Percentiles rank a stretch among this genome's conserved stretches.
These are phyloP conservation scores for Chauna torquata DNA, from an alignment of 2,113 vertebrate genomes.

Conservation along the genomic window DNA sequence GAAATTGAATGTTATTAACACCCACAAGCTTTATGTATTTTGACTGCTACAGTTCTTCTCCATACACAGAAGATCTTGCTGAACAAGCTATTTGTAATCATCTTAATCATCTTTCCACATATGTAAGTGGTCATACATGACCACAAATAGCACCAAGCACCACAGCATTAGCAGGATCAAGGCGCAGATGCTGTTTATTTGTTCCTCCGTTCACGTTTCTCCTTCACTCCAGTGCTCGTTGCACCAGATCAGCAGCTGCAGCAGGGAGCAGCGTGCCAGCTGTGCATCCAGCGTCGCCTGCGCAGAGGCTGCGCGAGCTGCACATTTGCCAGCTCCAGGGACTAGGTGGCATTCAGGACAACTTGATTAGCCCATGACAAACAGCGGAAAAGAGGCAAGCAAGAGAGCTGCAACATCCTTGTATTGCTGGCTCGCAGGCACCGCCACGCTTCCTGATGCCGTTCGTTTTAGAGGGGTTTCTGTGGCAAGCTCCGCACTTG, in stretches of 20 bases:
- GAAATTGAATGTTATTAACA: not conserved
- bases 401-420: not conserved
- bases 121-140: not conserved
- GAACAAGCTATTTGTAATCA: not conserved
- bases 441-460: not conserved
- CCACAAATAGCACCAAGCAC: not conserved
- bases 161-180: not conserved
- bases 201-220: not conserved
- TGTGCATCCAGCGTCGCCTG: not conserved
- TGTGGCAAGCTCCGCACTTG: accelerated
- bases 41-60: not conserved
- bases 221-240: not conserved
- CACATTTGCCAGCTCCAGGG: not conserved
- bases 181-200: not conserved
- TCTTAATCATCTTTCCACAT: not conserved
- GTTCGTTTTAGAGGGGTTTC: not conserved
- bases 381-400: not conserved
- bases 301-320: not conserved
- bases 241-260: not conserved
- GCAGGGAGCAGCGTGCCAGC: not conserved
- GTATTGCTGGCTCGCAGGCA: not conserved
- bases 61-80: not conserved
- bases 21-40: not conserved
- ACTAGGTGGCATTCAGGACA: slow-evolving; percentile 1
- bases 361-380: not conserved